These are phyloP conservation scores for Tachysurus fulvidraco DNA, from an alignment of 2,113 vertebrate species.

Conservation along the genomic window DNA sequence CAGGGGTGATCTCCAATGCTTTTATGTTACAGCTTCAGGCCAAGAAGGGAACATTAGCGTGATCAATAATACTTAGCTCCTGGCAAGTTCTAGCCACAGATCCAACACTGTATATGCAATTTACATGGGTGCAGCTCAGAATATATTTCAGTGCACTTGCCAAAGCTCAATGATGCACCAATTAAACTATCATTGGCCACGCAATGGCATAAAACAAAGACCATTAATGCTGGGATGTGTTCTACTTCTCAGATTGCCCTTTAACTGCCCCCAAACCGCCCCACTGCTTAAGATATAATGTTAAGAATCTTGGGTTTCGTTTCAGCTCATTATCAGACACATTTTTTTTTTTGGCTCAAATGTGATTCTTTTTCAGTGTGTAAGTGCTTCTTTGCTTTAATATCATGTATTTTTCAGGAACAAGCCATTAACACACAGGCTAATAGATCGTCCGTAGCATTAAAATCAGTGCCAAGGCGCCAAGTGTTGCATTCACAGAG, in stretches of 20 bases:
- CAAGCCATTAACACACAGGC: not conserved
- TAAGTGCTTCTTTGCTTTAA: not conserved
- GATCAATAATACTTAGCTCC: slow-evolving; percentile 38
- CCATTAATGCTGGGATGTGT: not conserved
- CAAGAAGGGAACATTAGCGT: slow-evolving; percentile 16
- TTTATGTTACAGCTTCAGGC: slow-evolving; percentile 13
- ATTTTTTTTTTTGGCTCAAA: not conserved
- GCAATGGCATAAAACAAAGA: slow-evolving; percentile 5
- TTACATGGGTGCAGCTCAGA: not conserved
- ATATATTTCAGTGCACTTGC: slow-evolving; percentile 7
- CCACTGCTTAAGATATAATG: not conserved
- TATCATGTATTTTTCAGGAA: slow-evolving; percentile 11
- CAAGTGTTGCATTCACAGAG: not conserved
- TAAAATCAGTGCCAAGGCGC: not conserved
- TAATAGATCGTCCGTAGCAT: not conserved
- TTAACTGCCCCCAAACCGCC: not conserved
- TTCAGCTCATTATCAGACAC: not conserved
- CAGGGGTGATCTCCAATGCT: slow-evolving; percentile 8
- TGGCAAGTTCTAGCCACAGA: slow-evolving; percentile 2
- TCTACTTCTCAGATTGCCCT: not conserved
- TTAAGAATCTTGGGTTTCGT: not conserved
- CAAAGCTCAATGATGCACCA: slow-evolving; percentile 19
- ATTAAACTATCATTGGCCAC: slow-evolving; percentile 22
- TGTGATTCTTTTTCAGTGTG: not conserved
- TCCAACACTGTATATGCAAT: slow-evolving; percentile 1